These are phyloP conservation scores for Drosophila infuscata DNA, from an alignment of 2,888 invertebrate genomes.

Conservation along the genomic window DNA sequence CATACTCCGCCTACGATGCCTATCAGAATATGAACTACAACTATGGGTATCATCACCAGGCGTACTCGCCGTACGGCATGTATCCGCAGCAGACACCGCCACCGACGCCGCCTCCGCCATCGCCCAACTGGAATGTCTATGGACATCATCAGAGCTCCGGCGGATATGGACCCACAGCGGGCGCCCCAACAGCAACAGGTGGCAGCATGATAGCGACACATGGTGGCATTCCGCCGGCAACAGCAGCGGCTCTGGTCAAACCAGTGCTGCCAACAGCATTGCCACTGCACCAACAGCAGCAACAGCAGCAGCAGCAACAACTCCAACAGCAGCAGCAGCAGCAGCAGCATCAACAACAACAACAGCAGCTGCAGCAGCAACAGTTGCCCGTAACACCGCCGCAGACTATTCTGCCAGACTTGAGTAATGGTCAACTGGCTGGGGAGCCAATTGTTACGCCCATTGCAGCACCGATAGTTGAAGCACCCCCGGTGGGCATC, in stretches of 20 bases:
- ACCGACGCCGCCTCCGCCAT: slow-evolving; percentile 85
- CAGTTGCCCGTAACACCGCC: slow-evolving; percentile 65
- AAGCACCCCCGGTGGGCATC: slow-evolving; percentile 37
- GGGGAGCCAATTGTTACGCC: slow-evolving; percentile 52
- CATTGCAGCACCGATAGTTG: slow-evolving; percentile 70
- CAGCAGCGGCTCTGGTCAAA: slow-evolving; percentile 66
- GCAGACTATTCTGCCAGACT: slow-evolving; percentile 74
- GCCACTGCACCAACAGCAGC: slow-evolving; percentile 54
- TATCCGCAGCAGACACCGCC: slow-evolving; percentile 85
- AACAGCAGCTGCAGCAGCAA: slow-evolving; percentile 57
- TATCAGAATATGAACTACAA: slow-evolving; percentile 85
- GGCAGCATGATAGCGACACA: slow-evolving; percentile 65
- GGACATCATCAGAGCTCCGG: slow-evolving; percentile 83
- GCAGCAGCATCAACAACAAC: slow-evolving; percentile 41
- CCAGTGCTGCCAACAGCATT: slow-evolving; percentile 60
- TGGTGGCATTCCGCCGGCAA: slow-evolving; percentile 53
- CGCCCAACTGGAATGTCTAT: slow-evolving; percentile 88
- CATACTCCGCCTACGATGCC: slow-evolving; percentile 85
- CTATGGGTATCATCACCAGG: slow-evolving; percentile 85
- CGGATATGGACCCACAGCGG: slow-evolving; percentile 74
- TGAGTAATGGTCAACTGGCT: slow-evolving; percentile 62
- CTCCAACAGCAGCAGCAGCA: slow-evolving; percentile 58
- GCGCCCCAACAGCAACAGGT: slow-evolving; percentile 56
- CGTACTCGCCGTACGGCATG: slow-evolving; percentile 85
- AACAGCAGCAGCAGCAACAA: slow-evolving; percentile 52